phyloP scores from a whole-genome alignment of 2,888 invertebrate genomes.

The Lymantria monacha region DNA sequence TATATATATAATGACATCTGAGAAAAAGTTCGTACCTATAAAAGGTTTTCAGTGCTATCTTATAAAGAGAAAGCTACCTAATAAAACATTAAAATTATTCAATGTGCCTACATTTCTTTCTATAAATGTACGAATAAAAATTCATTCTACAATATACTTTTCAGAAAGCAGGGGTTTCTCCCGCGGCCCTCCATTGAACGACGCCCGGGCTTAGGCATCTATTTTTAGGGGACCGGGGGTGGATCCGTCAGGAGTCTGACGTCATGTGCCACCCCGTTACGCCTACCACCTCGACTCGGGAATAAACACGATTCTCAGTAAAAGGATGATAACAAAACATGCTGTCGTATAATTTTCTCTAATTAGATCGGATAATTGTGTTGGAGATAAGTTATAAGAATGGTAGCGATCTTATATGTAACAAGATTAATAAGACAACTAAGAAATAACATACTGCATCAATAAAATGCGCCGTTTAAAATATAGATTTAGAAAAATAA shows the following conservation, averaged over 20 bases:
- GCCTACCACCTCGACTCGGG: constrained; percentile 34
- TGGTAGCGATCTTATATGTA: not conserved
- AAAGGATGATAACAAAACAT: constrained; percentile 47
- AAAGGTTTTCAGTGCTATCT: no score
- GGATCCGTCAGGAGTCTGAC: constrained; percentile 45
- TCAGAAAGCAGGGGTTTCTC: constrained; percentile 26
- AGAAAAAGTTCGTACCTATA: no score
- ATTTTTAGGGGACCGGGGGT: constrained; percentile 69
- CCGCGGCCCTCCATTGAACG: constrained; percentile 65
- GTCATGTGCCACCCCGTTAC: constrained; percentile 39
- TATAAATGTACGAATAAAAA: not conserved
- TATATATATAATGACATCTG: no score
- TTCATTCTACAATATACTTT: constrained; percentile 17
- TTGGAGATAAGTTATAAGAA: not conserved
- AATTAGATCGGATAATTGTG: not conserved
- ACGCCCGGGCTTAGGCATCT: constrained; percentile 67
- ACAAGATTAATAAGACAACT: not conserved
- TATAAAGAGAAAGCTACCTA: no score
- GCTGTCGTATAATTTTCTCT: constrained; percentile 23
- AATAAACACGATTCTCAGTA: constrained; percentile 49
- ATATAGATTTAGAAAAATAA: no score
- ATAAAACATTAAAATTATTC: no score
- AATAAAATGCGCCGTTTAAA: no score
- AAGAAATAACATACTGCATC: no score
- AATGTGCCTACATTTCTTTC: no score